A percentile compares a stretch with the other conserved stretches of the same genome.
Evolutionary conservation across 2,113 vertebrate species (phyloP).

Genomic region (Spermophilus dauricus): DNA sequence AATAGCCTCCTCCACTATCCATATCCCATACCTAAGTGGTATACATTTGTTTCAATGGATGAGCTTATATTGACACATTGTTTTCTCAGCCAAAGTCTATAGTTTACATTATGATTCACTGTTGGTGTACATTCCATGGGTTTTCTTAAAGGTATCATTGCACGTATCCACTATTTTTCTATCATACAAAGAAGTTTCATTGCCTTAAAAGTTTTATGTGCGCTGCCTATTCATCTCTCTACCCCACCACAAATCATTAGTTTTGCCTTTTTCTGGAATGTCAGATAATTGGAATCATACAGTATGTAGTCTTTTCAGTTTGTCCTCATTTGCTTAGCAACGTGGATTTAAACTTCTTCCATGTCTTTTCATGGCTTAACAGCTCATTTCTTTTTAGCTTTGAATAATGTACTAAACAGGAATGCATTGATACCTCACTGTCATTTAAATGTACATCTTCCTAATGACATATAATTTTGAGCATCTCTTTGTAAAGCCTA

Average conservation of each 20-base stretch:
- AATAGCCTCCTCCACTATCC: not conserved
- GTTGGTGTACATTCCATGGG: not conserved
- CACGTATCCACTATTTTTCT: not conserved
- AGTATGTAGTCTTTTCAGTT: not conserved
- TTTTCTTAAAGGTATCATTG: conserved; percentile 11
- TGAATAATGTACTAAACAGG: not conserved
- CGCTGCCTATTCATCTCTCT: not conserved
- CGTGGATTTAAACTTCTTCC: not conserved
- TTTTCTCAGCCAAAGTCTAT: not conserved
- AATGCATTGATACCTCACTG: not conserved
- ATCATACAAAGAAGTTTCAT: conserved; percentile 28
- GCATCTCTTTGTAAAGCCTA: not conserved
- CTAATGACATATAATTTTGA: not conserved
- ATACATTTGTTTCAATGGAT: not conserved
- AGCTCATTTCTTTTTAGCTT: not conserved
- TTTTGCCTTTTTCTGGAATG: conserved; percentile 24
- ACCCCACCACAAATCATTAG: not conserved
- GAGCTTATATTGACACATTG: not conserved
- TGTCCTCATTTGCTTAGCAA: conserved; percentile 27
- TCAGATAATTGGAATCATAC: not conserved
- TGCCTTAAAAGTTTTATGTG: conserved; percentile 2
- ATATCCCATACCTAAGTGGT: not conserved
- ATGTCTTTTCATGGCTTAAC: not conserved
- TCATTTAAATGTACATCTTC: conserved; percentile 38
- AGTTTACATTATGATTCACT: not conserved